Base-by-base conservation (phyloP, 2,113 vertebrate species). In the Cyprinodon tularosa region DNA sequence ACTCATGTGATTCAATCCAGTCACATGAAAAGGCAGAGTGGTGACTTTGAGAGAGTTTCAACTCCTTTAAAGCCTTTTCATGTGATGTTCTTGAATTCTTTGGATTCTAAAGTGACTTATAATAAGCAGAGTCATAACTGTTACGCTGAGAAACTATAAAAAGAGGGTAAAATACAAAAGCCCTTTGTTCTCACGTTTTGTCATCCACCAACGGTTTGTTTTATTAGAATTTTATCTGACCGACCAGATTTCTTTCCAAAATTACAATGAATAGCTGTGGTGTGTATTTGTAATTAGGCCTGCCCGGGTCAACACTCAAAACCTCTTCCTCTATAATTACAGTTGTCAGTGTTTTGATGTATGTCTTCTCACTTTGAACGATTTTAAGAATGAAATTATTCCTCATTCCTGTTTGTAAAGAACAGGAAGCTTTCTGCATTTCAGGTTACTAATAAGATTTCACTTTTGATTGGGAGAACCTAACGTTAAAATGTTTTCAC, bases 1-100 rank as follows among this genome's bases (percentile, higher is more conserved):
- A n/a, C 84, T 88, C 91, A 91, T 89, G 91, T 93, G 91, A 87
- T 89, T 74, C 86, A 86, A 92, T 85, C 83, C 80, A 74, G 91
- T 93, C 92, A 92, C 91, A 92, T 93, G 92, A 85, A 83, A 82
- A 78, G 77, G 70, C 78, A 78, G 65, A 81, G 68, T 76, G 70
- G 84, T 90, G 88, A 89, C 89, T 90, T 87, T 84, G 74, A 88
- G 81, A 76, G 84, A 86, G 82, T 88, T 91, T 84, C 60, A 67
- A 61, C 81, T 84, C 88, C 81, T 84, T 82, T 70, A 88, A 92
- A 92, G 86, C 87, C 86, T 86, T 90, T 90, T 83, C 92, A 92
- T 91, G 91, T 93, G 92, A 93, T 72, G 60, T 79, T 67, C 45
- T 87, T 53, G 50, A 82, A 78, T 72, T 71, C 78, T 74, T 81